phyloP scores from a whole-genome alignment of 2,113 vertebrate species.

The Lagenorhynchus albirostris region DNA sequence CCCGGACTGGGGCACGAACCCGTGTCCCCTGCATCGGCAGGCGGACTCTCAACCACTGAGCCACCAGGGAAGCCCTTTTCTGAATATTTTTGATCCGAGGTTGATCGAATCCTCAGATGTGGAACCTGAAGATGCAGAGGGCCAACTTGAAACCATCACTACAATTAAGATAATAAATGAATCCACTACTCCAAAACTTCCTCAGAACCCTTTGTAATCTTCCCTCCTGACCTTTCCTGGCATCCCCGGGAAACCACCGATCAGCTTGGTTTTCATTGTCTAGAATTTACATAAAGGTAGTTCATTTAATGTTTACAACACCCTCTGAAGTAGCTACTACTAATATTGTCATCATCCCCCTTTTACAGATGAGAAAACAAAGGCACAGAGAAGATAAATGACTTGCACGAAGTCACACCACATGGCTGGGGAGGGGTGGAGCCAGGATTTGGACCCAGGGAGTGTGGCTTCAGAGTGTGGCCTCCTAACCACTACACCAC shows the following conservation, averaged over 20 bases:
- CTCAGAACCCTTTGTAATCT: not conserved
- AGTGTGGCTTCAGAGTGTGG: not conserved
- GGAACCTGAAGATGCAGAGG: not conserved
- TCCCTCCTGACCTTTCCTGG: not conserved
- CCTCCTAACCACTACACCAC: not conserved
- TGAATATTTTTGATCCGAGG: not conserved
- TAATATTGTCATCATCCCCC: not conserved
- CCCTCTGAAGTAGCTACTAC: not conserved
- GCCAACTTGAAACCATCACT: not conserved
- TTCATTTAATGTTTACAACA: not conserved
- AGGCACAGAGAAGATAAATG: not conserved
- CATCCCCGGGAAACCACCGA: not conserved
- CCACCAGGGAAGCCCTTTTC: no score
- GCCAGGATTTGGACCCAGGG: not conserved
- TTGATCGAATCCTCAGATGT: not conserved
- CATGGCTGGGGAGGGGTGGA: not conserved
- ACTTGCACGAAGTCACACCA: rapidly evolving
- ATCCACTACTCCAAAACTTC: not conserved
- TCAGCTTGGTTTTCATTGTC: not conserved
- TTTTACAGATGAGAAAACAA: not conserved
- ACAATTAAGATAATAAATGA: not conserved
- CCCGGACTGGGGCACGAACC: no score
- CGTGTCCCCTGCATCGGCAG: no score
- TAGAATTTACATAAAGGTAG: not conserved
- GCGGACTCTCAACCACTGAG: rapidly evolving